These are phyloP conservation scores for Eriosoma lanigerum DNA, from an alignment of 1,140 invertebrate species.

Conservation along the genomic window DNA sequence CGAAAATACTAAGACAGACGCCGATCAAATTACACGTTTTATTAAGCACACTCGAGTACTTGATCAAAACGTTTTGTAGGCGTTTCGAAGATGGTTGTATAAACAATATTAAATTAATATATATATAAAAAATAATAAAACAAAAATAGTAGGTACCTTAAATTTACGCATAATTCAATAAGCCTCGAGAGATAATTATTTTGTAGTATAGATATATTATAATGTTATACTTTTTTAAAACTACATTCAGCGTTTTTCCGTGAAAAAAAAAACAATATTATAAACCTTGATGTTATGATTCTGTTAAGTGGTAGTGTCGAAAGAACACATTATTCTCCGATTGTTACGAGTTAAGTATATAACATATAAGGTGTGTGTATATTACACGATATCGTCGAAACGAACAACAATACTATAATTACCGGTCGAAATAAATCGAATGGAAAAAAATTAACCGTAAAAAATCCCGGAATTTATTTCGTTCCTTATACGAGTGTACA, in stretches of 20 bases:
- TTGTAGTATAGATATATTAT: too few relatives aligned
- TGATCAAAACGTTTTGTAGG: neutral
- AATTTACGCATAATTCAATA: too few relatives aligned
- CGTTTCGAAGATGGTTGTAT: neutral
- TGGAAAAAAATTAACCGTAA: slow-evolving; percentile 1
- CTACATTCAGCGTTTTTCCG: neutral
- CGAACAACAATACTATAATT: slow-evolving; percentile 12
- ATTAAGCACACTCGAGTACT: too few relatives aligned
- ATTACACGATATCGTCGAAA: too few relatives aligned
- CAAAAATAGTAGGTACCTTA: too few relatives aligned
- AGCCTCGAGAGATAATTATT: neutral
- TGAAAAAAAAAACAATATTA: neutral
- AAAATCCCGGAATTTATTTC: neutral
- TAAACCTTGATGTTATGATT: neutral
- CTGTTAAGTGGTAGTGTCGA: slow-evolving; percentile 16
- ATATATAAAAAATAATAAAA: too few relatives aligned
- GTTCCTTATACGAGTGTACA: neutral
- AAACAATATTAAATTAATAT: slow-evolving; percentile 7
- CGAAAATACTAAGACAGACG: too few relatives aligned
- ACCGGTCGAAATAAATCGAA: neutral
- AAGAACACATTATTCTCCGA: neutral
- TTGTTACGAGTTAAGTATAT: neutral
- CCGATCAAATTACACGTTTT: too few relatives aligned
- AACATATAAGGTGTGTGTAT: too few relatives aligned
- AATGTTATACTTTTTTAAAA: too few relatives aligned